A percentile compares a stretch with the other conserved stretches of the same genome.
These are phyloP conservation scores for Grammomys surdaster DNA, from an alignment of 2,113 vertebrate genomes.

Conservation along the genomic window DNA sequence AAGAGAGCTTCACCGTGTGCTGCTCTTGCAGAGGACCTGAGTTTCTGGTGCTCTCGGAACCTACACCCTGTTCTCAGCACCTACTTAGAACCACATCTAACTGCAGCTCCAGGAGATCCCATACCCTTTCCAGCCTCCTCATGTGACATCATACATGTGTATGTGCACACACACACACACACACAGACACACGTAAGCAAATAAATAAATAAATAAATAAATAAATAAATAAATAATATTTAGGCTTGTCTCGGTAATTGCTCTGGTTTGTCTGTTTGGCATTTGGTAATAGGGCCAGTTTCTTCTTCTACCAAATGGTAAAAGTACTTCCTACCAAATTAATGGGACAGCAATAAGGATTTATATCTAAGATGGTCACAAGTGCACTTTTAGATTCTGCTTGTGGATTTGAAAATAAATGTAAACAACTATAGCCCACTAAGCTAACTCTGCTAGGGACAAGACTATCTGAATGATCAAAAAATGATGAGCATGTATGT, in stretches of 20 bases:
- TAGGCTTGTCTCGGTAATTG: neutral
- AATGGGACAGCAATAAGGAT: neutral
- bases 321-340: slow-evolving; percentile 13
- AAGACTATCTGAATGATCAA: neutral
- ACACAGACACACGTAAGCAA: neutral
- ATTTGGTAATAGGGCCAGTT: slow-evolving; percentile 36
- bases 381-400: slow-evolving; percentile 21
- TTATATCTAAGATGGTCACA: neutral
- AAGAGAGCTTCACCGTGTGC: neutral
- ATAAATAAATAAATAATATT: neutral
- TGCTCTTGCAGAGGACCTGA: neutral
- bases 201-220: too few relatives aligned
- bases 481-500: neutral
- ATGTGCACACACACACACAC: too few relatives aligned
- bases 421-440: neutral
- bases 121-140: neutral
- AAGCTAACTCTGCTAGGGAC: slow-evolving; percentile 25
- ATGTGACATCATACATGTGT: neutral
- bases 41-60: neutral
- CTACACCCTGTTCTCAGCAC: neutral
- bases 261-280: neutral
- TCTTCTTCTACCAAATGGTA: slow-evolving; percentile 54
- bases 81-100: neutral
- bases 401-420: slow-evolving; percentile 46
- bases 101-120: neutral